Evolutionary conservation across 2,113 vertebrate species (phyloP).

Genomic region (Oncorhynchus clarkii): DNA sequence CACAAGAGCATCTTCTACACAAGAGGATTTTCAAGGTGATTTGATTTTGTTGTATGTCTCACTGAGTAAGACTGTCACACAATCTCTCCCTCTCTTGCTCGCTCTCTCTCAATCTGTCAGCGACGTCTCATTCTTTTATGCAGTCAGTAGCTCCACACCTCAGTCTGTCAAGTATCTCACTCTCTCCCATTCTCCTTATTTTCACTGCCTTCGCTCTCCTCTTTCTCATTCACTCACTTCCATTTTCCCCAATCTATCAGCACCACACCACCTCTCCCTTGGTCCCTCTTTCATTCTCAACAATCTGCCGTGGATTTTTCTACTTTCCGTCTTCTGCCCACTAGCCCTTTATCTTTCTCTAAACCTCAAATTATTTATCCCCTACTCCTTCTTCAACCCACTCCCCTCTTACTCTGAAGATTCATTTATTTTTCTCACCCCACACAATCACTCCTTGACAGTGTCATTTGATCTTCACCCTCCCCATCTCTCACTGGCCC

Average conservation of each 20-base stretch:
- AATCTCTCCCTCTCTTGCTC: constrained; percentile 42
- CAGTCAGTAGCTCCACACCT: constrained; percentile 44
- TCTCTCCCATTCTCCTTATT: no score
- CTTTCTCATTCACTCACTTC: constrained; percentile 40
- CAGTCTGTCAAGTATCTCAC: constrained; percentile 39
- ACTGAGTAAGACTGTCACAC: constrained; percentile 58
- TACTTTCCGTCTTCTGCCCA: not conserved
- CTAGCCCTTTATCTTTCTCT: constrained; percentile 8
- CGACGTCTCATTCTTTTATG: constrained; percentile 49
- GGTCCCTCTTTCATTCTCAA: constrained; percentile 35
- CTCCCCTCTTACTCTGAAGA: not conserved
- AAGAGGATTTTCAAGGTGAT: constrained; percentile 2
- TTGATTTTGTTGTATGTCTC: constrained; percentile 31
- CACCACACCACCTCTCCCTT: constrained; percentile 45
- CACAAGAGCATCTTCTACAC: not conserved
- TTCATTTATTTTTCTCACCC: no score
- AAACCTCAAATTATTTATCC: not conserved
- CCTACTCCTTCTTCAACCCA: constrained; percentile 5
- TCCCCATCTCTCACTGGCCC: not conserved
- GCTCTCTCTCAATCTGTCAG: constrained; percentile 33
- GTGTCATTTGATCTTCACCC: not conserved
- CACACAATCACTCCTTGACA: not conserved
- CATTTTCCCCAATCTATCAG: constrained; percentile 41
- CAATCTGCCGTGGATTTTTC: no score
- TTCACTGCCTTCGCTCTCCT: not conserved